Percentiles rank a stretch among this genome's conserved stretches.
These are phyloP conservation scores for Cynoglossus semilaevis DNA, from an alignment of 2,113 vertebrate genomes.

Conservation along the genomic window DNA sequence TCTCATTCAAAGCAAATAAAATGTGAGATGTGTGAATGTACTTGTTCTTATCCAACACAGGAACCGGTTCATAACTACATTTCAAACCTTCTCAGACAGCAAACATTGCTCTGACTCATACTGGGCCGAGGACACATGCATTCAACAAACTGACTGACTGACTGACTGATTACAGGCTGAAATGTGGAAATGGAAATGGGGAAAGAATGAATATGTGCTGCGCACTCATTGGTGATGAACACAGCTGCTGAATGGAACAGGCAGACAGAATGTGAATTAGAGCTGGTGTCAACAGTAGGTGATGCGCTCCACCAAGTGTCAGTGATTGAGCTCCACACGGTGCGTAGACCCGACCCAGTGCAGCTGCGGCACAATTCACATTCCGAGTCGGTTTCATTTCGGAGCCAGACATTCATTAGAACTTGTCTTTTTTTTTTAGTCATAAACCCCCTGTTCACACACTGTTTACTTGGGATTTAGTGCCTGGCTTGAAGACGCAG, in stretches of 20 bases:
- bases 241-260: slow-evolving; percentile 27
- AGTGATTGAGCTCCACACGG: slow-evolving; percentile 35
- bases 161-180: slow-evolving; percentile 27
- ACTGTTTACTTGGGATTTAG: too few species aligned
- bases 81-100: slow-evolving; percentile 30
- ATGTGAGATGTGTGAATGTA: neutral
- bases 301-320: slow-evolving; percentile 29
- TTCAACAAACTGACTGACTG: neutral
- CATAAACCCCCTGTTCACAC: too few species aligned
- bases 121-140: slow-evolving; percentile 12
- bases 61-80: slow-evolving; percentile 23
- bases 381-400: too few species aligned
- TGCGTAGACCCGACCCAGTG: slow-evolving; percentile 31
- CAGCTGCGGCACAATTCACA: slow-evolving; percentile 6
- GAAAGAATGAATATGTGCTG: slow-evolving; percentile 25
- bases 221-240: slow-evolving; percentile 47
- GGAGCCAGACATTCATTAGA: too few species aligned
- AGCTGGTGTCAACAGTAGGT: slow-evolving; percentile 45
- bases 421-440: too few species aligned
- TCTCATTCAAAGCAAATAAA: neutral
- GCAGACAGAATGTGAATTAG: slow-evolving; percentile 43
- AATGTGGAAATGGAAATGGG: slow-evolving; percentile 49
- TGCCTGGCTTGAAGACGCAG: too few species aligned
- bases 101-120: slow-evolving; percentile 42
- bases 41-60: neutral